Percentiles rank a stretch among this genome's conserved stretches.
phyloP scores from a whole-genome alignment of 2,888 invertebrate species.

The Cotesia congregata region DNA sequence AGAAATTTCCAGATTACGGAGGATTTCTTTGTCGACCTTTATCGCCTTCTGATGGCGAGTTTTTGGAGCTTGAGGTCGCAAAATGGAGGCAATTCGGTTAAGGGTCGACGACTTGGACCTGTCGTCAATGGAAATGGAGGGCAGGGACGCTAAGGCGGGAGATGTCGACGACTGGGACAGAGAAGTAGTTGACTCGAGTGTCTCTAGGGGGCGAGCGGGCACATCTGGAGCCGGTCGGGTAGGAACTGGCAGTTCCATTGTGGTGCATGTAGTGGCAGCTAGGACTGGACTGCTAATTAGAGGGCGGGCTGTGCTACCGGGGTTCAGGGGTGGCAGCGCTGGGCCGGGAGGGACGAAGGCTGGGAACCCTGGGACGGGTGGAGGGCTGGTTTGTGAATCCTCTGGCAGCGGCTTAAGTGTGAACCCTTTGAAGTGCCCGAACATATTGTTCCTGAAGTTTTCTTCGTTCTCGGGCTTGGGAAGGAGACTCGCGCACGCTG shows the following conservation, averaged over 20 bases:
- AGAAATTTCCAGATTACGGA: constrained; percentile 86
- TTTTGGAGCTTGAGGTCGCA: constrained; percentile 73
- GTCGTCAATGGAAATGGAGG: constrained; percentile 44
- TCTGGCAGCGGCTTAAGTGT: constrained; percentile 77
- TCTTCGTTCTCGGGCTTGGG: constrained; percentile 61
- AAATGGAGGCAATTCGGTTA: constrained; percentile 83
- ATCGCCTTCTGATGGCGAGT: constrained; percentile 77
- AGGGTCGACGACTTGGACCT: constrained; percentile 65
- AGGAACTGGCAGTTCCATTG: constrained; percentile 75
- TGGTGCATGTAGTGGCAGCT: constrained; percentile 85
- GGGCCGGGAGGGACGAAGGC: constrained; percentile 62
- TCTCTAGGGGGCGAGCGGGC: constrained; percentile 74
- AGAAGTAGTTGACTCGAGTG: constrained; percentile 48
- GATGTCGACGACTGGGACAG: constrained; percentile 63
- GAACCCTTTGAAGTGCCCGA: constrained; percentile 91
- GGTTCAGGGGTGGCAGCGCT: constrained; percentile 77
- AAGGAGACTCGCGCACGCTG: constrained; percentile 66
- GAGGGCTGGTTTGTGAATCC: constrained; percentile 28
- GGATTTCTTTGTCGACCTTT: constrained; percentile 78
- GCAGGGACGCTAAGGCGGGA: constrained; percentile 56
- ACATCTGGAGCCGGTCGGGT: constrained; percentile 74
- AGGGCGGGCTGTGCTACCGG: constrained; percentile 77
- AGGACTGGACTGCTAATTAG: constrained; percentile 86
- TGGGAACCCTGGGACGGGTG: not conserved
- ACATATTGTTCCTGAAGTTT: constrained; percentile 77